phyloP scores from a whole-genome alignment of 2,113 vertebrate species.

The Poicephalus gulielmi region DNA sequence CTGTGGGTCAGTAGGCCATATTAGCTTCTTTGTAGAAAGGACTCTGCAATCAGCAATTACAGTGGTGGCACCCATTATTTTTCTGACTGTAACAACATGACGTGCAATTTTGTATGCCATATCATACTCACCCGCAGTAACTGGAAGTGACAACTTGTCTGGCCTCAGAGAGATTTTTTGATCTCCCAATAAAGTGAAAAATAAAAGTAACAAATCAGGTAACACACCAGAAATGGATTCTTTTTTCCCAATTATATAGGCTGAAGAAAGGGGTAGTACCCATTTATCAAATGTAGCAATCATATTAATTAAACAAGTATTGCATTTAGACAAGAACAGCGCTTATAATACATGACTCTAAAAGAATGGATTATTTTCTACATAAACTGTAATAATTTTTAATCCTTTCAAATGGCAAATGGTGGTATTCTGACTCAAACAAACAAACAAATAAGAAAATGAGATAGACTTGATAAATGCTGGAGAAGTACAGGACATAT shows the following conservation, averaged over 20 bases:
- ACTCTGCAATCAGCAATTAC: slow-evolving; percentile 46
- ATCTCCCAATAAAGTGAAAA: slow-evolving; percentile 30
- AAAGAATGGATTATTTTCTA: neutral
- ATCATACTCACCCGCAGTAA: slow-evolving; percentile 56
- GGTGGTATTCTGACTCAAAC: neutral
- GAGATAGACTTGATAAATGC: neutral
- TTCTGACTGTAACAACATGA: slow-evolving; percentile 11
- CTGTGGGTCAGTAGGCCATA: neutral
- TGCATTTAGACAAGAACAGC: neutral
- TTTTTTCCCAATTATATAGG: neutral
- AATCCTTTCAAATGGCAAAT: neutral
- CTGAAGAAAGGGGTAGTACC: neutral
- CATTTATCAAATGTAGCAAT: neutral
- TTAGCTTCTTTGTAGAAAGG: slow-evolving; percentile 20
- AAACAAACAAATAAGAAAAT: neutral
- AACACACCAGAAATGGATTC: neutral
- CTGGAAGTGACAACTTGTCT: slow-evolving; percentile 62
- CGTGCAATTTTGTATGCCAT: slow-evolving; percentile 49
- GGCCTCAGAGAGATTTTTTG: slow-evolving; percentile 42
- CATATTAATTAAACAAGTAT: neutral
- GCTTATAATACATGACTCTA: neutral
- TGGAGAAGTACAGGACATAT: neutral
- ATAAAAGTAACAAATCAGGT: neutral
- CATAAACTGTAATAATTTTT: neutral
- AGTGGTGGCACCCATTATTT: slow-evolving; percentile 49